Percentiles rank a stretch among this genome's conserved stretches.
These are phyloP conservation scores for Sclerurus mexicanus DNA, from an alignment of 2,113 vertebrate species.

Conservation along the genomic window DNA sequence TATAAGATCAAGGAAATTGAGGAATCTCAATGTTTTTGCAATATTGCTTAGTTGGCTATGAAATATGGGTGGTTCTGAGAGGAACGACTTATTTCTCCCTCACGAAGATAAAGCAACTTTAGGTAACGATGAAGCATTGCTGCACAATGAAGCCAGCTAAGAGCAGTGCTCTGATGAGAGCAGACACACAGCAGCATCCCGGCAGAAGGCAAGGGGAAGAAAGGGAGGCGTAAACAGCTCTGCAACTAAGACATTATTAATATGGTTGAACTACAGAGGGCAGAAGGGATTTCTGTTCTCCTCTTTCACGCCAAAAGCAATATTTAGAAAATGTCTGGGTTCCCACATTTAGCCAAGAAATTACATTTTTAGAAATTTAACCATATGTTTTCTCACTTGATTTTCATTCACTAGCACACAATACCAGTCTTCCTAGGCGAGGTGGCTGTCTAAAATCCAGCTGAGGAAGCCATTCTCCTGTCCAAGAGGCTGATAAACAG, in stretches of 20 bases:
- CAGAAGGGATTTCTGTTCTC: slow-evolving; percentile 63
- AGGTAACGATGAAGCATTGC: slow-evolving; percentile 45
- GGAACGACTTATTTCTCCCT: slow-evolving; percentile 22
- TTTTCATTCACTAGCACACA: not conserved
- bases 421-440: slow-evolving; percentile 12
- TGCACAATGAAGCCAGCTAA: slow-evolving; percentile 28
- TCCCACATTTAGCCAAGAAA: slow-evolving; percentile 30
- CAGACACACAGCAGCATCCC: slow-evolving; percentile 27
- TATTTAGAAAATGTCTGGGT: slow-evolving; percentile 40
- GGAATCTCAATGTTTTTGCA: slow-evolving; percentile 46
- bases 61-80: slow-evolving; percentile 53
- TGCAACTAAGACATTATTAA: slow-evolving; percentile 61
- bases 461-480: not conserved
- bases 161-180: not conserved
- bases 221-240: slow-evolving; percentile 57
- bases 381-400: not conserved
- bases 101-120: slow-evolving; percentile 52
- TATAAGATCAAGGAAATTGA: slow-evolving; percentile 24
- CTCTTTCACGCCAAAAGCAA: slow-evolving; percentile 21
- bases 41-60: slow-evolving; percentile 63
- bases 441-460: not conserved
- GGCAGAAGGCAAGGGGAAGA: slow-evolving; percentile 43
- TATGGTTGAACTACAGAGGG: slow-evolving; percentile 54
- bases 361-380: not conserved
- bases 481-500: not conserved